Base-by-base conservation (phyloP, 2,113 vertebrate genomes). In the Cynoglossus semilaevis region DNA sequence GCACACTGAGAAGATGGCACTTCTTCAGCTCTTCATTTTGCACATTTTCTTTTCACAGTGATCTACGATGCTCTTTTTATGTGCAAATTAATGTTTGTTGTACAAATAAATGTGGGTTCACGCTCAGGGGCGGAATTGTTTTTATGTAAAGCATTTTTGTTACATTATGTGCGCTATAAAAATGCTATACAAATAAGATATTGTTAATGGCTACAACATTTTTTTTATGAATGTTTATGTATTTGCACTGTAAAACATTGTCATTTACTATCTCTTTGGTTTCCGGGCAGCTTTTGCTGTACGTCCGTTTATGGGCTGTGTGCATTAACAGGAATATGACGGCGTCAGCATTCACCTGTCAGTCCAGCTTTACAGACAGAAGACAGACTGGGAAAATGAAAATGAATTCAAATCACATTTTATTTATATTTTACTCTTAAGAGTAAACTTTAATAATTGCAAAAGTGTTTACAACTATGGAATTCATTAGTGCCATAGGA, bases 391-490 rank as follows among this genome's bases (percentile, higher is more conserved):
- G 8, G 5, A 12, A 22, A 12, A 50, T 38, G 41, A 59, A 58
- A 46, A 41, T 13, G n/a, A 38, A 15, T 47, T 47, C 13, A 50
- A 16, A 61, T 13, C 22, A 18, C 10, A 49, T 43, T 62, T 51
- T 29, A 22, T 60, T 19, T 37, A 29, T 22, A 17, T 44, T 58
- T 46, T 2, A 14, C 15, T 18, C 12, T 19, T 56, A 37, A 49
- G 49, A 41, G 51, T 45, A 38, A 51, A 44, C 38, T 18, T 35
- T 53, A 13, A 1, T 19, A 13, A 41, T 40, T 43, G 15, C 14
- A 38, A 10, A 40, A 35, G 38, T 12, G 5, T 36, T 58, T 7
- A 46, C 1, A 60, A 34, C 15, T 9, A 8, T 15, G n/a, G 14
- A 12, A 15, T 43, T 43, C 42, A 43, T 43, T 15, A 14, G n/a